A percentile compares a stretch with the other conserved stretches of the same genome.
phyloP scores from a whole-genome alignment of 2,797 vertebrate genomes.

The Hoplostethus atlanticus region DNA sequence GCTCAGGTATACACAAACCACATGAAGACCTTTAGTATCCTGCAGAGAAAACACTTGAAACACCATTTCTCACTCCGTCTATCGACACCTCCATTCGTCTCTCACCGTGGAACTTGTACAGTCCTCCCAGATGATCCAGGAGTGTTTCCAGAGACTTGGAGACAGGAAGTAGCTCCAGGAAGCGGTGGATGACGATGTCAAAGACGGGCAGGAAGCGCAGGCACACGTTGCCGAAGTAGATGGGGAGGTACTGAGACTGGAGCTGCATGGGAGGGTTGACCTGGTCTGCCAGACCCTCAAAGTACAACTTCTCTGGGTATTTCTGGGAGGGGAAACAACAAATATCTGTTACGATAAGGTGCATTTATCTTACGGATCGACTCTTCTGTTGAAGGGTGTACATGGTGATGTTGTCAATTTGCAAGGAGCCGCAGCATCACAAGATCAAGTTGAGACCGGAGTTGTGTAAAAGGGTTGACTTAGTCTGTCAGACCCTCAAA shows the following conservation, averaged over 20 bases:
- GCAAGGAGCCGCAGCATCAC: too few relatives aligned
- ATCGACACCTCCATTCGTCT: background rate
- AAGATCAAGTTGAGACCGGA: too few relatives aligned
- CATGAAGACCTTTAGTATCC: background rate
- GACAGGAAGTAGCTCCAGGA: conserved; percentile 97
- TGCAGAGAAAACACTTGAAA: too few relatives aligned
- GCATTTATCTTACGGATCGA: too few relatives aligned
- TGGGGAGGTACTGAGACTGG: conserved; percentile 95
- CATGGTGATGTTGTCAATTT: too few relatives aligned
- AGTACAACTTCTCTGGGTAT: conserved; percentile 99
- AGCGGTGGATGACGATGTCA: conserved; percentile 98
- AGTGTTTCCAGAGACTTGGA: conserved; percentile 98
- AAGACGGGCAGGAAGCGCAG: conserved; percentile 98
- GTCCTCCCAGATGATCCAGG: conserved; percentile 95
- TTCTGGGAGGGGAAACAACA: conserved; percentile 82
- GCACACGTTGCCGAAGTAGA: conserved; percentile 99
- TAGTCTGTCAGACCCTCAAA: too few relatives aligned
- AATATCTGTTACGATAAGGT: background rate
- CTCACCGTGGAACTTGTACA: conserved; percentile 99
- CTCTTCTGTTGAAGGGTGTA: too few relatives aligned
- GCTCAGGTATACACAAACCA: background rate
- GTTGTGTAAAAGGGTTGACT: too few relatives aligned
- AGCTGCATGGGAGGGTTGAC: conserved; percentile 97
- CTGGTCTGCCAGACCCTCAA: conserved; percentile 97
- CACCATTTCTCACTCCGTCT: background rate